Evolutionary conservation across 2,888 invertebrate genomes (phyloP), one percentile per base, ranked within the genome.

Genomic region (Palloptera scutellata): DNA sequence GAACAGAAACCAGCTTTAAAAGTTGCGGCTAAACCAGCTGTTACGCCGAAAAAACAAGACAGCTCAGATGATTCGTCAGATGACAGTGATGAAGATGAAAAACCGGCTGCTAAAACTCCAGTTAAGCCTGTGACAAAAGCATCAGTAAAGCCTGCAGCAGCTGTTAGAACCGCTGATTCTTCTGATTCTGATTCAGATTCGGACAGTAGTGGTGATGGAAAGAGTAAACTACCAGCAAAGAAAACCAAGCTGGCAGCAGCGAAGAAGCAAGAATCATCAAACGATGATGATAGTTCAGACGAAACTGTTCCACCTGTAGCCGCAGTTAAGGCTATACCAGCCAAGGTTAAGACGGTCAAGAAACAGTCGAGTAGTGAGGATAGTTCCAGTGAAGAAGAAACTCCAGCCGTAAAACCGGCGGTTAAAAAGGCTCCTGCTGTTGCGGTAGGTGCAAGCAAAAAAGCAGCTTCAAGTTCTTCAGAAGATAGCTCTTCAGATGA

Each of bases 401-500:
- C 76, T 9, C 72, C 78, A n/a, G 74, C 81, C 9, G 78, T 76
- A 1, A 78, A 78, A 20, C 76, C 81, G 4, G 70, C 71, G 6
- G 79, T 78, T 1, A 79, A 82, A 42, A 82, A 74, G 1, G 57
- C 45, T 1, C 48, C 65, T 1, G 76, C 76, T 30, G 30, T 30
- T 30, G 30, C 30, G 30, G 30, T 30, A 2, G 6, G 3, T 1
- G 58, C 72, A 1, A 76, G 62, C 68, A 79, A 80, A 69, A 80
- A 82, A 54, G 76, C 81, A 67, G 82, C 81, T 13, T 84, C 85
- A 1, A 85, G 86, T 53, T 85, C 85, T 52, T 86, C 85, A 15
- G 73, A 74, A 66, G 86, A 85, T 52, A 60, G 58, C 4, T 77
- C 77, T 1, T 76, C 77, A 1, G 77, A 78, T 9, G 78, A 78